phyloP scores from a whole-genome alignment of 2,797 vertebrate species.

The Megalops cyprinoides region DNA sequence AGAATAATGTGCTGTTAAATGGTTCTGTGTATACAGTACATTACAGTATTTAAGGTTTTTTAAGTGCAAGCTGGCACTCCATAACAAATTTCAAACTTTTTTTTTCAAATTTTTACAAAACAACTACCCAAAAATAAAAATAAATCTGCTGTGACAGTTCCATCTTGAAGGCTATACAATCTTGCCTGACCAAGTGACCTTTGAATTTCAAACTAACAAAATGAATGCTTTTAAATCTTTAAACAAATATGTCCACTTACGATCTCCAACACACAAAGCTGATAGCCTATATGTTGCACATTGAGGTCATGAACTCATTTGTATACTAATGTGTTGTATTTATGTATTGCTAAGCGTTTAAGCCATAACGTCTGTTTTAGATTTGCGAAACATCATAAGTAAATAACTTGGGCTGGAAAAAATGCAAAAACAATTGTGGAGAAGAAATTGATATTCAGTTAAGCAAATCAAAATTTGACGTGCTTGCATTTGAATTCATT shows the following conservation, averaged over 20 bases:
- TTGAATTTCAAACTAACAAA: neutral
- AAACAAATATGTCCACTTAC: neutral
- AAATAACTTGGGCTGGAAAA: conserved; percentile 48
- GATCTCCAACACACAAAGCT: conserved; percentile 17
- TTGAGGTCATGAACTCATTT: conserved; percentile 50
- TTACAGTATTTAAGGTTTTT: no score
- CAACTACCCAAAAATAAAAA: neutral
- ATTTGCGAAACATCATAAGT: conserved; percentile 45
- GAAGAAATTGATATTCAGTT: conserved; percentile 46
- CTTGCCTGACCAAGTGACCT: neutral
- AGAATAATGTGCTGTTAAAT: neutral
- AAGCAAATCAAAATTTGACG: conserved; percentile 51
- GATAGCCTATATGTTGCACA: conserved; percentile 29
- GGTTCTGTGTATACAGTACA: no score
- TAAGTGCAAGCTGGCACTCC: no score
- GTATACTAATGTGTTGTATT: conserved; percentile 55
- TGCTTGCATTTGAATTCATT: conserved; percentile 54
- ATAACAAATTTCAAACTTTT: neutral
- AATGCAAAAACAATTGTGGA: conserved; percentile 60
- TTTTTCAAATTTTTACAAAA: neutral
- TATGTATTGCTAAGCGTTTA: conserved; percentile 31
- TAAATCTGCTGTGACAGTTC: no score
- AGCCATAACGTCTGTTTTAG: conserved; percentile 38
- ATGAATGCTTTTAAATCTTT: neutral
- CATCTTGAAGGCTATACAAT: neutral